These are phyloP conservation scores for Pinna nobilis DNA, from an alignment of 1,140 invertebrate species.

Conservation along the genomic window DNA sequence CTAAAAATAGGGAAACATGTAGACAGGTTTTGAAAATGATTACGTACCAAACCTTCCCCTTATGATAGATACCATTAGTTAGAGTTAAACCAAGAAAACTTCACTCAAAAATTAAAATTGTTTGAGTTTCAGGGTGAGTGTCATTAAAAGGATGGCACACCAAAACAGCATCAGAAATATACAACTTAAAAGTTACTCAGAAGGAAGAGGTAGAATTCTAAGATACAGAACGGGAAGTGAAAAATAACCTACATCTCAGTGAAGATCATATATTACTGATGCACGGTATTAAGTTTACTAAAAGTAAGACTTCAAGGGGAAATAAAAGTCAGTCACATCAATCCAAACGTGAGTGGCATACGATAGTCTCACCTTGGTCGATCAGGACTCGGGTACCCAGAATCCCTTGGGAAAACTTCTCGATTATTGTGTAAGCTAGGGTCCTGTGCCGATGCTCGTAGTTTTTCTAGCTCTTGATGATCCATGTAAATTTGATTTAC, in stretches of 20 bases:
- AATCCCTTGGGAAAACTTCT: constrained; percentile 38
- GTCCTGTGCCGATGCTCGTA: constrained; percentile 29
- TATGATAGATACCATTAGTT: no score
- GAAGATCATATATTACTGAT: no score
- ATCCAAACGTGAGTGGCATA: neutral
- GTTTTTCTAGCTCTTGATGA: constrained; percentile 55
- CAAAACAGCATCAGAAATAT: no score
- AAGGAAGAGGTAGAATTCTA: neutral
- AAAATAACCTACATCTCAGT: no score
- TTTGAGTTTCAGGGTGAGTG: no score
- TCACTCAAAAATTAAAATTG: no score
- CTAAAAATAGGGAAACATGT: no score
- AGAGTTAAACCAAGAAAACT: no score
- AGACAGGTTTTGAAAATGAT: no score
- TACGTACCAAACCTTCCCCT: no score
- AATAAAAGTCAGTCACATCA: neutral
- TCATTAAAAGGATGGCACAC: no score
- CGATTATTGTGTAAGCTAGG: constrained; percentile 27
- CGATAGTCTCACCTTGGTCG: constrained; percentile 58
- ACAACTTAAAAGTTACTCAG: neutral
- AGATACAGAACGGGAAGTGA: neutral
- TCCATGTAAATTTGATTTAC: constrained; percentile 72
- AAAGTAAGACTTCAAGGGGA: neutral
- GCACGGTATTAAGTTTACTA: no score
- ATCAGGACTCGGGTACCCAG: constrained; percentile 42